phyloP scores from a whole-genome alignment of 2,113 vertebrate genomes.

The Colossoma macropomum region DNA sequence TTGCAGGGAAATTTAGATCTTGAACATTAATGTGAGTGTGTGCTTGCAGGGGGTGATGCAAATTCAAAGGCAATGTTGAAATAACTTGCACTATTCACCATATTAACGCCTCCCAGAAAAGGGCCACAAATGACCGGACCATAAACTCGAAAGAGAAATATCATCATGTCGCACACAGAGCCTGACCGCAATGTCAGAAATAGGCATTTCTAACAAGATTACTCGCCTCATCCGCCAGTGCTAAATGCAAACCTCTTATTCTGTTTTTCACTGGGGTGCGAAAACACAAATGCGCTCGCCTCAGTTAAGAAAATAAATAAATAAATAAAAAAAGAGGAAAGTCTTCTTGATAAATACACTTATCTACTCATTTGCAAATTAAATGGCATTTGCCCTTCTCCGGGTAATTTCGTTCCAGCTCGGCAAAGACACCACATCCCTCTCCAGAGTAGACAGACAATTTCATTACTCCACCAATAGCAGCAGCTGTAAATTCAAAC shows the following conservation, averaged over 20 bases:
- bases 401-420: slow-evolving; percentile 53
- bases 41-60: not conserved
- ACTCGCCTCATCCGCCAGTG: slow-evolving; percentile 5
- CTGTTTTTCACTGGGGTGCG: not conserved
- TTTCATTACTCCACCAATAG: slow-evolving; percentile 52
- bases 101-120: not conserved
- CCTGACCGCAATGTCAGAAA: not conserved
- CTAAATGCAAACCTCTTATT: not conserved
- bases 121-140: not conserved
- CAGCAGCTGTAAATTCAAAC: slow-evolving; percentile 55
- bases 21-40: too few relatives aligned
- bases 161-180: not conserved
- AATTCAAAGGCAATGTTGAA: not conserved
- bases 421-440: slow-evolving; percentile 30
- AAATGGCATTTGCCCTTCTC: slow-evolving; percentile 61
- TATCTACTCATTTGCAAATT: slow-evolving; percentile 65
- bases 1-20: too few relatives aligned
- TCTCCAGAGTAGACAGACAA: slow-evolving; percentile 48
- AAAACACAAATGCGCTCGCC: not conserved
- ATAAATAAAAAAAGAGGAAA: not conserved
- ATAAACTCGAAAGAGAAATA: not conserved
- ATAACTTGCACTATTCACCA: not conserved
- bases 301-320: too few relatives aligned
- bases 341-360: slow-evolving; percentile 58
- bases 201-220: slow-evolving; percentile 21